Evolutionary conservation across 2,888 invertebrate species (phyloP), one percentile per base, ranked within the genome.

Genomic region (Drosophila kokeensis): DNA sequence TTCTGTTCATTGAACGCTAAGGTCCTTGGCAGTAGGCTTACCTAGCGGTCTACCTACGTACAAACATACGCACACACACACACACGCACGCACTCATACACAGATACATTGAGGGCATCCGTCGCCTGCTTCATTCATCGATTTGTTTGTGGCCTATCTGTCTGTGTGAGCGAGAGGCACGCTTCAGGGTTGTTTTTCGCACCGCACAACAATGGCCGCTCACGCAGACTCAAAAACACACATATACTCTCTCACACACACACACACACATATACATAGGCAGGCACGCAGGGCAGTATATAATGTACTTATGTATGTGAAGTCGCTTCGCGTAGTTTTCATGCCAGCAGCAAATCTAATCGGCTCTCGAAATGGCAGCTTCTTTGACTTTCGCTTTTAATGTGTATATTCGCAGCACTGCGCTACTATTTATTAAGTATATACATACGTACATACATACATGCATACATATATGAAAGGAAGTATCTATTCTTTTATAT

Each of bases 171-270:
- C 73, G 84, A 82, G 84, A 84, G 71, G 76, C 64, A 70, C 61
- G 71, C 65, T 78, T 72, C 75, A 74, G 82, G 90, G 89, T 83
- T 87, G 92, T 81, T 91, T 91, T 91, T 82, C 83, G 85, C 73
- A 81, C 58, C 81, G 69, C 75, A 87, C 68, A 85, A 89, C 86
- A 89, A 89, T 90, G 90, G 90, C 90, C 89, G 79, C 89, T 87
- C 78, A 63, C 69, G 71, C 79, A 76, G 75, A 75, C 75, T 73
- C 69, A 75, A 54, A 69, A 24, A 61, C 66, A 55, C 66, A 71
- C 67, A 73, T 53, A 66, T 69, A 63, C 63, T 62, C 50, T 52
- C 63, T 52, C 54, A 53, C 59, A 69, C 54, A 61, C 32, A 45
- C 30, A 45, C 63, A 60, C 50, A 30, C 30, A 32, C 62, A 61